A percentile compares a stretch with the other conserved stretches of the same genome.
Evolutionary conservation across 1,140 invertebrate species (phyloP).

Genomic region (Limonius californicus): DNA sequence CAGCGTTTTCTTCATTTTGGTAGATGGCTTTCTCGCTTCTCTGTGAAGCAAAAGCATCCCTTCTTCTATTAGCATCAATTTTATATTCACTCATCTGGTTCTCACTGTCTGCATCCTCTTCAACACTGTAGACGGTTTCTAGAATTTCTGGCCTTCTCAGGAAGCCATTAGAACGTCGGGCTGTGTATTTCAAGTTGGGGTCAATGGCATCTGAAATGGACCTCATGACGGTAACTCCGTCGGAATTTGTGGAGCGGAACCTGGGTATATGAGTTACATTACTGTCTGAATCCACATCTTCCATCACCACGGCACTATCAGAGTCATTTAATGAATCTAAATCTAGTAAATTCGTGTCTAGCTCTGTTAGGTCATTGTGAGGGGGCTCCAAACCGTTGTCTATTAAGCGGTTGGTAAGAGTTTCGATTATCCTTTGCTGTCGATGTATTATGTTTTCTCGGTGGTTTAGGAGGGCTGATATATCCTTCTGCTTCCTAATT

Average conservation of each 20-base stretch:
- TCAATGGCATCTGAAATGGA: slow-evolving; percentile 78
- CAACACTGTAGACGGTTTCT: slow-evolving; percentile 82
- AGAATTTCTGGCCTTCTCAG: slow-evolving; percentile 72
- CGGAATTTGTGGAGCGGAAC: slow-evolving; percentile 51
- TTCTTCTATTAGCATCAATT: slow-evolving; percentile 47
- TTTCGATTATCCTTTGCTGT: slow-evolving; percentile 76
- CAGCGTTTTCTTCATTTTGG: slow-evolving; percentile 47
- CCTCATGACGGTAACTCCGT: slow-evolving; percentile 66
- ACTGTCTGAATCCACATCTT: slow-evolving; percentile 63
- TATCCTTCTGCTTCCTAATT: slow-evolving; percentile 81
- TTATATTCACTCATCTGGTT: slow-evolving; percentile 54
- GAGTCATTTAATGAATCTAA: slow-evolving; percentile 75
- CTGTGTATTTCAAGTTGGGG: slow-evolving; percentile 69
- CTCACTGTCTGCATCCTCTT: slow-evolving; percentile 71
- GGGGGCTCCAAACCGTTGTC: slow-evolving; percentile 61
- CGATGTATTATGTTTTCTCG: slow-evolving; percentile 75
- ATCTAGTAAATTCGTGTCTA: slow-evolving; percentile 56
- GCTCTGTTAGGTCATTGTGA: slow-evolving; percentile 54
- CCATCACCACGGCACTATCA: slow-evolving; percentile 81
- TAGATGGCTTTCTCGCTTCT: slow-evolving; percentile 49
- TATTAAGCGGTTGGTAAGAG: slow-evolving; percentile 61
- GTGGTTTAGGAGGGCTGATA: slow-evolving; percentile 67
- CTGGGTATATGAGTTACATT: slow-evolving; percentile 53
- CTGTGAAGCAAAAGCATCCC: slow-evolving; percentile 48
- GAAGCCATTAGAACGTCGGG: slow-evolving; percentile 69